Conservation (phyloP, 2,888 invertebrate species). For the Pseudoips prasinana region DNA sequence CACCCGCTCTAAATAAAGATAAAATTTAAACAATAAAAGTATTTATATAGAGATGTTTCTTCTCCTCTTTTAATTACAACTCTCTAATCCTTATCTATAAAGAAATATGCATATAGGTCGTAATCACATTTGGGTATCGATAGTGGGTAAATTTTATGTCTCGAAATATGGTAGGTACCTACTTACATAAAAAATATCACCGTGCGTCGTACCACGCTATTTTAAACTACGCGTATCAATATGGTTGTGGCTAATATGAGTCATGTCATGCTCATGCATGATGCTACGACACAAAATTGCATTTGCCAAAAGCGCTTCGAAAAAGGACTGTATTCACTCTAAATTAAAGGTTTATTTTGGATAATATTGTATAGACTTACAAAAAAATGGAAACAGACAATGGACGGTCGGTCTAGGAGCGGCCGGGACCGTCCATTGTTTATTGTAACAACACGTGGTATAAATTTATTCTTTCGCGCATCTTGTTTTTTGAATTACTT, state of each 20-base stretch:
- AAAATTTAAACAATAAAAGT: no score
- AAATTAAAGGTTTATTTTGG: constrained; percentile 13
- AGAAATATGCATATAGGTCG: constrained; percentile 14
- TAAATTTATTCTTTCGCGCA: constrained; percentile 9
- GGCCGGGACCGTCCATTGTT: constrained; percentile 13
- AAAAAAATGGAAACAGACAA: constrained; percentile 12
- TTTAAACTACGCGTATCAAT: constrained; percentile 11
- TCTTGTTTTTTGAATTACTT: constrained; percentile 16
- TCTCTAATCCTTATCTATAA: constrained; percentile 15
- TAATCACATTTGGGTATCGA: constrained; percentile 12
- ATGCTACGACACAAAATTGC: constrained; percentile 11
- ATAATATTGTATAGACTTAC: constrained; percentile 13
- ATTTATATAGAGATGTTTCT: no score
- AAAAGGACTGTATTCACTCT: constrained; percentile 14
- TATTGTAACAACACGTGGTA: constrained; percentile 13
- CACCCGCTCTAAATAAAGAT: no score
- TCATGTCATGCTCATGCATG: constrained; percentile 10
- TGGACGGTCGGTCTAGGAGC: constrained; percentile 15
- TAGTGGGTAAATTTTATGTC: constrained; percentile 13
- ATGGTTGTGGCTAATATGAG: constrained; percentile 10
- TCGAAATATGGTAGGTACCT: constrained; percentile 12
- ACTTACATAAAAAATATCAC: constrained; percentile 13
- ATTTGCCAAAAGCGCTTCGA: constrained; percentile 13
- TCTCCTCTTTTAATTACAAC: constrained; percentile 12
- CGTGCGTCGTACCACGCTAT: constrained; percentile 12